phyloP scores from a whole-genome alignment of 2,113 vertebrate genomes.

The Bos taurus region ARS-UCD2.0 NC_037350.1:3563501-3564000 shows the following conservation, averaged over 20 bases:
- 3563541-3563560: not conserved
- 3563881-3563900: not conserved
- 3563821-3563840: conserved; percentile 35
- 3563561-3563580: conserved; percentile 27
- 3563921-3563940: not conserved
- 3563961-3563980: not conserved
- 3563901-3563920: not conserved
- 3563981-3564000: not conserved
- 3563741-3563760: not conserved
- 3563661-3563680: conserved; percentile 63
- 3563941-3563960: not conserved
- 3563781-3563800: conserved; percentile 42
- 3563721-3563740: conserved; percentile 72
- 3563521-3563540: not conserved
- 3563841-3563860: conserved; percentile 13
- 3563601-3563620: conserved; percentile 33
- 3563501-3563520: conserved; percentile 20
- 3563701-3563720: conserved; percentile 66
- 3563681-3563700: conserved; percentile 61
- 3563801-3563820: conserved; percentile 27
- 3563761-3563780: conserved; percentile 62
- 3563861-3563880: not conserved
- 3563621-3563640: conserved; percentile 60
- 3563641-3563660: conserved; percentile 56
- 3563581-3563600: not conserved